phyloP scores from a whole-genome alignment of 2,113 vertebrate species.

The Pangasianodon gigas region DNA sequence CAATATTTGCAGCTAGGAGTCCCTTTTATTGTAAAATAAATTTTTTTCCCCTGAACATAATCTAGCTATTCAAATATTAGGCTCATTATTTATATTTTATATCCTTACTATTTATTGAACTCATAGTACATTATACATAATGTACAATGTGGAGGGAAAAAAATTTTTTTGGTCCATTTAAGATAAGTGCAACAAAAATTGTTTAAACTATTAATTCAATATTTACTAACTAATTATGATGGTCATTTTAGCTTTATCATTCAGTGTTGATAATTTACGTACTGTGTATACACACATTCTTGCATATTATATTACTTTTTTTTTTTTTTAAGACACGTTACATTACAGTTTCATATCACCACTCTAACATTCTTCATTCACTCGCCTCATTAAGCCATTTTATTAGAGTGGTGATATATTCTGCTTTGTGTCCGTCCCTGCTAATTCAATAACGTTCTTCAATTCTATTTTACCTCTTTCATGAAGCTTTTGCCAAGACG shows the following conservation, averaged over 20 bases:
- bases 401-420: neutral
- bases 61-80: neutral
- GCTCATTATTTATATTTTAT: neutral
- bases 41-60: neutral
- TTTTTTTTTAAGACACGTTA: no score
- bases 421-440: neutral
- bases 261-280: neutral
- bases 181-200: neutral
- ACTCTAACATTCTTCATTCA: neutral
- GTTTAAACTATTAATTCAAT: neutral
- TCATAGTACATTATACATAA: neutral
- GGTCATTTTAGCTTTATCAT: neutral
- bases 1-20: neutral
- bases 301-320: neutral
- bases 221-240: neutral
- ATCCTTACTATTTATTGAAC: neutral
- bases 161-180: neutral
- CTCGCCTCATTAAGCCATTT: neutral
- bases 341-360: neutral
- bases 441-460: no score
- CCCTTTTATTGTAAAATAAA: neutral
- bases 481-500: conserved; percentile 96
- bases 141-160: neutral
- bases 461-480: conserved; percentile 84
- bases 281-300: neutral